Percentiles rank a stretch among this genome's conserved stretches.
phyloP scores from a whole-genome alignment of 2,888 invertebrate genomes.

The Megastigmus dorsalis region DNA sequence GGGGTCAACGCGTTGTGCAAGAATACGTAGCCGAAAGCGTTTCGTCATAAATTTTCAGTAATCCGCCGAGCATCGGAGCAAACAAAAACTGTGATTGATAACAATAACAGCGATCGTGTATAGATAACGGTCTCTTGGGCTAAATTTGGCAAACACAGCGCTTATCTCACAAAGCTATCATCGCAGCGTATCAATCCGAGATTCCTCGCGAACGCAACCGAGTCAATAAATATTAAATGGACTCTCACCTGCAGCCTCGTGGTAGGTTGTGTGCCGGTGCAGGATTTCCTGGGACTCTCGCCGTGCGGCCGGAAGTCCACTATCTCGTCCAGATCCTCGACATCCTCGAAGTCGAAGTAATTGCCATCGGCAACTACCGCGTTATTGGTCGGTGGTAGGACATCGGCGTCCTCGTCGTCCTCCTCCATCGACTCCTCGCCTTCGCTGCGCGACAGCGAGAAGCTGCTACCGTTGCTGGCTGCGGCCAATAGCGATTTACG shows the following conservation, averaged over 20 bases:
- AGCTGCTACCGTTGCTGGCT: constrained; percentile 6
- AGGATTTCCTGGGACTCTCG: constrained; percentile 62
- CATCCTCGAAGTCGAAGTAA: constrained; percentile 70
- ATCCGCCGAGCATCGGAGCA: too few relatives aligned
- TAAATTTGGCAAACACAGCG: too few relatives aligned
- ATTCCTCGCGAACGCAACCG: too few relatives aligned
- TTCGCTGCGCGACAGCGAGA: constrained; percentile 61
- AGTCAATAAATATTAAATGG: neutral
- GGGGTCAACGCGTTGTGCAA: too few relatives aligned
- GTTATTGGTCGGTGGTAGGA: constrained; percentile 50
- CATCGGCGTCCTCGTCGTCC: constrained; percentile 62
- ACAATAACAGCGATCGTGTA: too few relatives aligned
- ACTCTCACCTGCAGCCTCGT: constrained; percentile 53
- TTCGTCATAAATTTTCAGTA: too few relatives aligned
- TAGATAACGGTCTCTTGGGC: too few relatives aligned
- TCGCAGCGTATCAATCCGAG: too few relatives aligned
- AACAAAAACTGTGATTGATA: too few relatives aligned
- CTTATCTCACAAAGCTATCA: too few relatives aligned
- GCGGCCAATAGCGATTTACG: constrained; percentile 6
- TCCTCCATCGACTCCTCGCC: constrained; percentile 67
- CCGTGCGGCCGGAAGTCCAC: constrained; percentile 72
- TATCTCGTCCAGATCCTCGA: constrained; percentile 70
- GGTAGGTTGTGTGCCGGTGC: constrained; percentile 38
- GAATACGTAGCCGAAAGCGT: too few relatives aligned
- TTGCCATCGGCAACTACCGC: constrained; percentile 46